Evolutionary conservation across 2,888 invertebrate species (phyloP), one percentile per base, ranked within the genome.

Genomic region (Tribolium freemani): DNA sequence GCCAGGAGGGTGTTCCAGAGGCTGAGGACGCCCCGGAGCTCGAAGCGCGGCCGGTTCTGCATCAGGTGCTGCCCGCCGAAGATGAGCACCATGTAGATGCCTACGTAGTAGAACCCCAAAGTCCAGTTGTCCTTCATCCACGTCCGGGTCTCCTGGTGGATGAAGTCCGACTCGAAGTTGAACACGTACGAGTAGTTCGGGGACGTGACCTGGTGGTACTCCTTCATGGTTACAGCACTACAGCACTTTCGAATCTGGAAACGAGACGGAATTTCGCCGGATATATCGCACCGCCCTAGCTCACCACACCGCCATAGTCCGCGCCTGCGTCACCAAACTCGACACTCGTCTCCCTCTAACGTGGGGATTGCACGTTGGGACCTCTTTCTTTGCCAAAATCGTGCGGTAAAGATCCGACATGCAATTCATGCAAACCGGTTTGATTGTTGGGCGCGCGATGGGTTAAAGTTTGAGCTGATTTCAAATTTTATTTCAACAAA

Each of bases 81-180:
- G 83, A 99, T 96, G 75, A 97, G 90, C 75, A 96, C 90, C 93
- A 99, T 95, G 87, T 99, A 99, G 78, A 94, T 89, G 77, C 95
- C 95, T 4, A 84, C 89, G 85, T 93, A 94, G 83, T 96, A 96
- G 87, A 97, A 96, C 68, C 95, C 95, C 84, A 94, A 92, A 70
- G 95, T 96, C 99, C 99, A 99, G 87, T 99, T 96, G 82, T 95
- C 93, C 78, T 93, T 91, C 97, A 99, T 98, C 97, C 98, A 98
- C 88, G 93, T 92, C 84, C 94, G 91, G 80, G 95, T 95, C 80
- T 93, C 92, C 82, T 93, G 91, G 84, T 97, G 96, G 84, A 95
- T 94, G 87, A 98, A 99, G 84, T 95, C 93, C 85, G 94, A 94
- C 88, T 99, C 99, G 84, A 98, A 98, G 83, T 96, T 94, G 88